phyloP scores from a whole-genome alignment of 2,888 invertebrate species.

The Latheticus oryzae region DNA sequence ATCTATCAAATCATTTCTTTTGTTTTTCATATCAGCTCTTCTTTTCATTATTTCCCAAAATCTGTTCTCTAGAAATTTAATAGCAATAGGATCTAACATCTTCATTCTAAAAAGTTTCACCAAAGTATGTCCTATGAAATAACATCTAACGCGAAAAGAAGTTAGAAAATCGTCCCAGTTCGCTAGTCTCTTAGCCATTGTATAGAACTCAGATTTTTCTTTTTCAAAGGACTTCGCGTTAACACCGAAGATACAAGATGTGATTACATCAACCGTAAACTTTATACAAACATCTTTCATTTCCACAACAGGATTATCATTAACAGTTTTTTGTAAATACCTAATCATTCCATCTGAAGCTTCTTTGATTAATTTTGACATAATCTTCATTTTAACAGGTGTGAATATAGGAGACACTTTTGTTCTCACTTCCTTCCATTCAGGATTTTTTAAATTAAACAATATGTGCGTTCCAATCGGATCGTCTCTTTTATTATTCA shows the following conservation, averaged over 20 bases:
- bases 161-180: slow-evolving; percentile 12
- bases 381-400: slow-evolving; percentile 53
- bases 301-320: slow-evolving; percentile 16
- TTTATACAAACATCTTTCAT: slow-evolving; percentile 33
- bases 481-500: slow-evolving; percentile 40
- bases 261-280: slow-evolving; percentile 32
- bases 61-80: slow-evolving; percentile 7
- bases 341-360: slow-evolving; percentile 49
- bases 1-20: slow-evolving; percentile 24
- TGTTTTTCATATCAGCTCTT: background rate
- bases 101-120: slow-evolving; percentile 24
- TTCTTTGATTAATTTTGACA: slow-evolving; percentile 54
- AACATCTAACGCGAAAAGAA: slow-evolving; percentile 14
- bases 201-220: slow-evolving; percentile 23
- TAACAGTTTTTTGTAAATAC: slow-evolving; percentile 46
- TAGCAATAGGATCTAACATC: slow-evolving; percentile 1
- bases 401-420: slow-evolving; percentile 56
- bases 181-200: background rate
- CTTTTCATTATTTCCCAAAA: slow-evolving; percentile 16
- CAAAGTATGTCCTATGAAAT: slow-evolving; percentile 9
- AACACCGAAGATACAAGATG: slow-evolving; percentile 34
- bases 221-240: slow-evolving; percentile 39
- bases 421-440: slow-evolving; percentile 43
- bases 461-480: slow-evolving; percentile 40
- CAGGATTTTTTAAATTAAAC: slow-evolving; percentile 43